Conservation (phyloP, 1,140 invertebrate species). For the Drosophila punjabiensis region DNA sequence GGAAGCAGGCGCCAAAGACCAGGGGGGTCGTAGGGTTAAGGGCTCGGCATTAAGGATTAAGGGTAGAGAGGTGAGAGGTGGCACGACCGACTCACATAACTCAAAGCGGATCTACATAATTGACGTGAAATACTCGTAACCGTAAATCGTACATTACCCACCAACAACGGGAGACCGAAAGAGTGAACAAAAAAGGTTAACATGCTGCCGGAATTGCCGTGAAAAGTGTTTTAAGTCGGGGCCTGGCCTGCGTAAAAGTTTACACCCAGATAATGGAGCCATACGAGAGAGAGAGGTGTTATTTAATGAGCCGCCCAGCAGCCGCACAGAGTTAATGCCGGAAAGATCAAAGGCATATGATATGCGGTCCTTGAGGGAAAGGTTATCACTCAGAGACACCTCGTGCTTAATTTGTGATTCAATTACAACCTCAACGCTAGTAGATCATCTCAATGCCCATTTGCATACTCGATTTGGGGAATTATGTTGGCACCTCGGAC, state of each 20-base stretch:
- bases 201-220: constrained; percentile 54
- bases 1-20: constrained; percentile 17
- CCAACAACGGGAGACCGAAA: not conserved
- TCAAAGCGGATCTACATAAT: constrained; percentile 82
- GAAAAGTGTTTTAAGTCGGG: constrained; percentile 58
- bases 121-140: constrained; percentile 72
- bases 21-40: constrained; percentile 12
- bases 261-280: constrained; percentile 54
- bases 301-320: constrained; percentile 36
- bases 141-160: constrained; percentile 69
- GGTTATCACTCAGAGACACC: constrained; percentile 6
- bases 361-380: not conserved
- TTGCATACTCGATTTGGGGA: constrained; percentile 11
- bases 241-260: constrained; percentile 60
- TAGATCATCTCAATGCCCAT: constrained; percentile 9
- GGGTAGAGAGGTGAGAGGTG: not conserved
- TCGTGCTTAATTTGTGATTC: constrained; percentile 18
- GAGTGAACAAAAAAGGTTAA: constrained; percentile 55
- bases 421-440: not conserved
- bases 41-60: constrained; percentile 9
- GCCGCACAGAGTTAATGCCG: constrained; percentile 16
- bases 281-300: constrained; percentile 17
- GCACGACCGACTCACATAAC: constrained; percentile 68
- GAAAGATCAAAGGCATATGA: constrained; percentile 18
- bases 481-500: constrained; percentile 2